A percentile compares a stretch with the other conserved stretches of the same genome.
Evolutionary conservation across 2,113 vertebrate species (phyloP).

Genomic region (Oryzias melastigma): DNA sequence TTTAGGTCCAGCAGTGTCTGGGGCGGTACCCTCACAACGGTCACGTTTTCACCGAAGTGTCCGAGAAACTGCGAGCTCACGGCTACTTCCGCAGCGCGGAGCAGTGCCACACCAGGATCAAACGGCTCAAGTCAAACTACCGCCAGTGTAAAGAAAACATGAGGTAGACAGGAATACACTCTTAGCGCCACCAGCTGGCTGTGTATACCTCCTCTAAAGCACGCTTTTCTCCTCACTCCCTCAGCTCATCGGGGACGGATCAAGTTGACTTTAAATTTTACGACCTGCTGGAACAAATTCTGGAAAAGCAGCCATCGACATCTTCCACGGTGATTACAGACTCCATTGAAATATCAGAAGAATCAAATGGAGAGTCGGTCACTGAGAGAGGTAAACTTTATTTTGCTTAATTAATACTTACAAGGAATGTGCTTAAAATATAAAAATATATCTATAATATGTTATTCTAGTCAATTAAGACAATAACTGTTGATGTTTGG

Average conservation of each 20-base stretch:
- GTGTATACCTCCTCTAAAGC: background rate
- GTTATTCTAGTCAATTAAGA: too few relatives aligned
- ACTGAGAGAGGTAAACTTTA: constrained; percentile 51
- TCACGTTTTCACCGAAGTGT: constrained; percentile 69
- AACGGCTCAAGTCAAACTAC: constrained; percentile 70
- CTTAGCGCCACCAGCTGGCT: fast-evolving
- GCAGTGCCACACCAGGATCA: constrained; percentile 76
- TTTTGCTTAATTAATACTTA: background rate
- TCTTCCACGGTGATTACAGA: constrained; percentile 36
- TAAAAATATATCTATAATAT: too few relatives aligned
- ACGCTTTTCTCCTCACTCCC: fast-evolving
- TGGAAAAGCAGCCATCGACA: constrained; percentile 67
- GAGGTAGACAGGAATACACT: constrained; percentile 31
- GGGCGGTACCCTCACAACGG: constrained; percentile 69
- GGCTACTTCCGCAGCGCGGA: constrained; percentile 67
- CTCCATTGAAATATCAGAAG: constrained; percentile 69
- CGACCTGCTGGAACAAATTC: constrained; percentile 72
- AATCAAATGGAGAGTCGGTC: constrained; percentile 50
- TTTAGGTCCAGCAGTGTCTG: constrained; percentile 63
- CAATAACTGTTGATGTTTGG: too few relatives aligned
- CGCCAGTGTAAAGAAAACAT: constrained; percentile 70
- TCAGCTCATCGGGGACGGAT: constrained; percentile 61
- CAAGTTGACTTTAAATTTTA: constrained; percentile 73
- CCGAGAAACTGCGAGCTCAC: constrained; percentile 59
- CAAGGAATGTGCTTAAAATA: too few relatives aligned